phyloP scores from a whole-genome alignment of 2,797 vertebrate genomes.

The Knipowitschia caucasica region DNA sequence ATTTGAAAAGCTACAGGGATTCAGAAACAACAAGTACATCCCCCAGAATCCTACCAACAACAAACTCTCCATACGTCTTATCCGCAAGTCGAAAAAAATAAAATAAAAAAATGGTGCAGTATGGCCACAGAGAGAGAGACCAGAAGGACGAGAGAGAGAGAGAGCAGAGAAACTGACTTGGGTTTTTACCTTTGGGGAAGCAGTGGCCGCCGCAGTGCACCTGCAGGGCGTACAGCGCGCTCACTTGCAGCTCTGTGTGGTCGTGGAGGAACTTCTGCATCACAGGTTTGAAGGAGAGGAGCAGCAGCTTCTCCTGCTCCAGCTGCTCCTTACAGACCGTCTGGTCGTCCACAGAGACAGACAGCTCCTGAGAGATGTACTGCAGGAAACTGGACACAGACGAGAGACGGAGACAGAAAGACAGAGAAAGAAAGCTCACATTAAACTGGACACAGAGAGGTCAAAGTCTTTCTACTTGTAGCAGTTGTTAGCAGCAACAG shows the following conservation, averaged over 20 bases:
- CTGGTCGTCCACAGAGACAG: constrained; percentile 85
- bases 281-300: constrained; percentile 94
- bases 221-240: constrained; percentile 93
- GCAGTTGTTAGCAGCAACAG: background rate
- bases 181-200: constrained; percentile 97
- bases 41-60: too few species aligned
- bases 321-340: constrained; percentile 92
- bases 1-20: too few species aligned
- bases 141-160: too few species aligned
- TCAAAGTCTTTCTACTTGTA: background rate
- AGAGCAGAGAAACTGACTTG: too few species aligned
- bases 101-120: too few species aligned
- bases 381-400: constrained; percentile 86
- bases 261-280: constrained; percentile 99
- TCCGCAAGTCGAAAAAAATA: too few species aligned
- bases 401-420: background rate
- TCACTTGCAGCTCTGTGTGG: constrained; percentile 92
- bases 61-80: too few species aligned
- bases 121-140: too few species aligned
- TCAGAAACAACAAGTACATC: too few species aligned
- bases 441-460: background rate
- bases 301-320: constrained; percentile 91
- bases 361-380: constrained; percentile 82
- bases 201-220: constrained; percentile 92
- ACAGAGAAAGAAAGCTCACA: too few species aligned